Evolutionary conservation across 2,113 vertebrate genomes (phyloP).

Genomic region (Sylvietta virens): DNA sequence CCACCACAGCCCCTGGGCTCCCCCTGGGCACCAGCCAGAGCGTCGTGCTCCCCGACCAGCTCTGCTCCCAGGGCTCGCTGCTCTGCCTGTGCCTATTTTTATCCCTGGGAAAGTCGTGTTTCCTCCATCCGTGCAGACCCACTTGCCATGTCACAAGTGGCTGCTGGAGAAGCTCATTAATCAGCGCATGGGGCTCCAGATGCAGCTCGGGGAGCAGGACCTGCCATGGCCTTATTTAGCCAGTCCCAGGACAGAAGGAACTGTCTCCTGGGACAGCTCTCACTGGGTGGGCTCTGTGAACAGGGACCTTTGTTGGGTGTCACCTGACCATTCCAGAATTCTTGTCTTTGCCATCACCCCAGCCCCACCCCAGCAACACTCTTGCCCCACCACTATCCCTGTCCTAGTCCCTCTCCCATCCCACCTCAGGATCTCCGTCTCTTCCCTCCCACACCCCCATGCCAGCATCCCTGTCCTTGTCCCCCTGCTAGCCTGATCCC

Average conservation of each 20-base stretch:
- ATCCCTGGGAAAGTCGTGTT: slow-evolving; percentile 58
- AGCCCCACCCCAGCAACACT: neutral
- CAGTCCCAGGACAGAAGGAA: neutral
- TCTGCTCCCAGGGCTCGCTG: neutral
- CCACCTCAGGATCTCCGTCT: neutral
- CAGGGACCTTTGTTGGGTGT: neutral
- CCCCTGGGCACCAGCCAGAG: neutral
- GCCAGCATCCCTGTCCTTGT: neutral
- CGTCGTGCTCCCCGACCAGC: accelerated
- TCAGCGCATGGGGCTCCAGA: neutral
- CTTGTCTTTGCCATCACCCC: neutral
- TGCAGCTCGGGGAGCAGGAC: neutral
- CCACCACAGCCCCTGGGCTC: neutral
- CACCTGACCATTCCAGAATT: neutral
- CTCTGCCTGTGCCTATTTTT: slow-evolving; percentile 41
- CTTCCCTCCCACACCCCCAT: neutral
- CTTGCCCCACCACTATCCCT: neutral
- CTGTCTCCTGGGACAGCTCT: neutral
- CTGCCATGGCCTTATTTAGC: slow-evolving; percentile 7
- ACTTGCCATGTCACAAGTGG: neutral
- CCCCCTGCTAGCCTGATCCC: too few relatives aligned
- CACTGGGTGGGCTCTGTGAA: neutral
- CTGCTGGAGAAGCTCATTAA: slow-evolving; percentile 41
- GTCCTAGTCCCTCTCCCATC: neutral
- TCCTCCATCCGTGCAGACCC: neutral